Percentiles rank a stretch among this genome's conserved stretches.
phyloP scores from a whole-genome alignment of 2,797 vertebrate genomes.

The Onychomys leucogaster region DNA sequence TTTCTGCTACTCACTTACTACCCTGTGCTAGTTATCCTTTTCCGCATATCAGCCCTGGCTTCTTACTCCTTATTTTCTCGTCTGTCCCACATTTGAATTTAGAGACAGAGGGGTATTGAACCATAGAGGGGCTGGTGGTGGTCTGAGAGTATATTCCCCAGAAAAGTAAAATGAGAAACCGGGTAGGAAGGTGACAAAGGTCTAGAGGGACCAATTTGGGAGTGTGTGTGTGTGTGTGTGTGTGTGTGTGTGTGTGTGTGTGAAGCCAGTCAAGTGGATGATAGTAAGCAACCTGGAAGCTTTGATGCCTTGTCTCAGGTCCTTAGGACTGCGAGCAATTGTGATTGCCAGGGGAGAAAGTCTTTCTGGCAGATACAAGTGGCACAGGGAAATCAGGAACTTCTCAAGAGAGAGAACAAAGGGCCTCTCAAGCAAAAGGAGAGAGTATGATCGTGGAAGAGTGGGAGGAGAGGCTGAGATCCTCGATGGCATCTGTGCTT shows the following conservation, averaged over 20 bases:
- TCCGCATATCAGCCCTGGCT: neutral
- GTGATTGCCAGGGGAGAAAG: neutral
- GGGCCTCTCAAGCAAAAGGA: neutral
- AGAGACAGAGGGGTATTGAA: neutral
- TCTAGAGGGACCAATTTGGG: neutral
- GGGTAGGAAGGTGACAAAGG: neutral
- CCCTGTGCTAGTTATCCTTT: neutral
- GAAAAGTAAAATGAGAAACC: constrained; percentile 46
- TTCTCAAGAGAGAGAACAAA: neutral
- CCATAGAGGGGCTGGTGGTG: neutral
- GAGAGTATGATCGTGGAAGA: neutral
- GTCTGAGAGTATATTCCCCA: neutral
- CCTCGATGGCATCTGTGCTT: constrained; percentile 32
- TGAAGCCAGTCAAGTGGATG: constrained; percentile 1
- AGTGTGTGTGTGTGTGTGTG: neutral
- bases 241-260: neutral
- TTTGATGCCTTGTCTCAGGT: neutral
- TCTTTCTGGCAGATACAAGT: constrained; percentile 1
- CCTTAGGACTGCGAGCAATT: neutral
- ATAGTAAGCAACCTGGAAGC: constrained; percentile 6
- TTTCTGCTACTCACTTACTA: neutral
- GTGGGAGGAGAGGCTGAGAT: constrained; percentile 7
- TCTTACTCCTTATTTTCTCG: neutral
- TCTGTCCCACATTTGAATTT: neutral
- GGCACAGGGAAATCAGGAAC: constrained; percentile 11